Evolutionary conservation across 1,140 invertebrate genomes (phyloP), one percentile per base, ranked within the genome.

Genomic region (Pinna nobilis): DNA sequence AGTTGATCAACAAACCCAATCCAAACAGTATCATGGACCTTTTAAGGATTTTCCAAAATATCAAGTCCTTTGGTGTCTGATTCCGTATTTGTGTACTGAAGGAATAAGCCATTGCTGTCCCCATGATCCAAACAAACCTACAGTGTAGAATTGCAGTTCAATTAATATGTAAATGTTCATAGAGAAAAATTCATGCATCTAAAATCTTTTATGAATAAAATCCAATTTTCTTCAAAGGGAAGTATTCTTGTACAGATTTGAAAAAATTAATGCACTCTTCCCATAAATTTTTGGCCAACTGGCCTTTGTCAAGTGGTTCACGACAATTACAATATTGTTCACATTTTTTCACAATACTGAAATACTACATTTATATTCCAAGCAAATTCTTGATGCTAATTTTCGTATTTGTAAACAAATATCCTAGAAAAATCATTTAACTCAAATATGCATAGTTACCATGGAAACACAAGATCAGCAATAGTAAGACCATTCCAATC

Each of bases 391-490:
- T n/a, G n/a, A n/a, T n/a, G n/a, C n/a, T n/a, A n/a, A n/a, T n/a
- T n/a, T n/a, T n/a, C n/a, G n/a, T n/a, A n/a, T n/a, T n/a, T n/a
- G n/a, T n/a, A n/a, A n/a, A n/a, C n/a, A n/a, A n/a, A n/a, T n/a
- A n/a, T n/a, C n/a, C n/a, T n/a, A n/a, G n/a, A n/a, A n/a, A n/a
- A n/a, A n/a, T n/a, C n/a, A n/a, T n/a, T n/a, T n/a, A n/a, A n/a
- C n/a, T n/a, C n/a, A n/a, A n/a, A n/a, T n/a, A n/a, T n/a, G 15
- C 6, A 20, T 6, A 75, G 72, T 88, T 95, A 95, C 93, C 95
- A 98, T 28, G 97, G 97, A 87, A 99, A 97, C 20, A 98, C 94
- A 37, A 98, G 89, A 90, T 99, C 97, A 1, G 96, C 97, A 33
- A 97, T 88, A 28, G 94, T 95, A 1, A 99, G 86, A 0, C 97